These are phyloP conservation scores for Erithacus rubecula DNA, from an alignment of 2,797 vertebrate species.

Conservation along the genomic window DNA sequence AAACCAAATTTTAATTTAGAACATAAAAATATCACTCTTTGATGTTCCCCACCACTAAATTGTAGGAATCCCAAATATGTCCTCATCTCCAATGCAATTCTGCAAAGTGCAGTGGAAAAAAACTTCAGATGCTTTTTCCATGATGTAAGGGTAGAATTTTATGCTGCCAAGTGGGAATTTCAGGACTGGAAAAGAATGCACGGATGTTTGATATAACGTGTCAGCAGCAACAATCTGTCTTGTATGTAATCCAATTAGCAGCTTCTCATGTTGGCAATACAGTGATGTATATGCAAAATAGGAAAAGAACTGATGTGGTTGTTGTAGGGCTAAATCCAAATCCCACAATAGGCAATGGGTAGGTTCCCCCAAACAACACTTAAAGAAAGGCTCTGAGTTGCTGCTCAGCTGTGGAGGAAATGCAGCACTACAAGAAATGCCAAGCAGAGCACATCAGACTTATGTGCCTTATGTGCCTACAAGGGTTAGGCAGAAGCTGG, in stretches of 20 bases:
- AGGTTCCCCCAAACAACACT: not conserved
- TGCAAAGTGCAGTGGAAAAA: not conserved
- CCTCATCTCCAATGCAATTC: not conserved
- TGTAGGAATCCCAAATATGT: conserved; percentile 31
- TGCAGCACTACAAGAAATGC: not conserved
- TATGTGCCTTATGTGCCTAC: accelerated
- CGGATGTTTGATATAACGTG: not conserved
- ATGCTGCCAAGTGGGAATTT: conserved; percentile 23
- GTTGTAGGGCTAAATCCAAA: not conserved
- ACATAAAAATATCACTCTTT: not conserved
- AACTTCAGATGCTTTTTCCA: conserved; percentile 10
- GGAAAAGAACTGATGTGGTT: not conserved
- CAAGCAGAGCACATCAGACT: not conserved
- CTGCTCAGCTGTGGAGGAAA: not conserved
- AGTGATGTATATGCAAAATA: not conserved
- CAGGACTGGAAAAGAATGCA: conserved; percentile 43
- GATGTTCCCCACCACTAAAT: conserved; percentile 7
- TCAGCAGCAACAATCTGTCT: conserved; percentile 40
- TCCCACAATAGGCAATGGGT: not conserved
- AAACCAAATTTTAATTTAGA: not conserved
- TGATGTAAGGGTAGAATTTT: conserved; percentile 20
- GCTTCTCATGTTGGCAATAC: not conserved
- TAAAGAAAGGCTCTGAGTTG: not conserved
- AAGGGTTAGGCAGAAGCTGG: not conserved
- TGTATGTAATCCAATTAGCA: not conserved